Evolutionary conservation across 2,113 vertebrate genomes (phyloP).

Genomic region (Tretioscincus oriximinensis): DNA sequence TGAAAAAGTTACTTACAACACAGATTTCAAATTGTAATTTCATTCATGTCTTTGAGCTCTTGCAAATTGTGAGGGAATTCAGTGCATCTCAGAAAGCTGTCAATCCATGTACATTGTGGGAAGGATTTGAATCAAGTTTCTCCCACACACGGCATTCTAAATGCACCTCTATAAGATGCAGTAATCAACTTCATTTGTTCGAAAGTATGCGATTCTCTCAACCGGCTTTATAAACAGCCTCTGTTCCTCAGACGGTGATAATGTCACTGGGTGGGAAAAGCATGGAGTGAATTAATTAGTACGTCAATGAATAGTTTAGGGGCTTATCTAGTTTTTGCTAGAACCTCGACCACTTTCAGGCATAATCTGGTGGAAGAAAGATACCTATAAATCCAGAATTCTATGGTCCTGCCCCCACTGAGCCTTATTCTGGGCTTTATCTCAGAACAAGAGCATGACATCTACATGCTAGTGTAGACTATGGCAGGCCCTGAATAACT

Average conservation of each 20-base stretch:
- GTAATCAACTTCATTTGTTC: conserved; percentile 33
- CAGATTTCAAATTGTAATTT: conserved; percentile 33
- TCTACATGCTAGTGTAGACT: no score
- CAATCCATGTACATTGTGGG: background rate
- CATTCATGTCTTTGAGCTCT: conserved; percentile 29
- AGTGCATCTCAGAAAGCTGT: conserved; percentile 15
- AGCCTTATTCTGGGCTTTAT: no score
- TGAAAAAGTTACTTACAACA: conserved; percentile 39
- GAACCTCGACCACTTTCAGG: background rate
- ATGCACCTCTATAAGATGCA: background rate
- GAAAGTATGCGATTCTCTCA: conserved; percentile 32
- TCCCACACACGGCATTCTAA: background rate
- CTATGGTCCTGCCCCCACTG: no score
- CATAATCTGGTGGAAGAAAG: background rate
- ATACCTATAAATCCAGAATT: background rate
- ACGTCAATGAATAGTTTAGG: background rate
- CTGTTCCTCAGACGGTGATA: conserved; percentile 18
- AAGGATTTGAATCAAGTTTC: background rate
- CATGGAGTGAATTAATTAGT: background rate
- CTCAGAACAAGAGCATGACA: no score
- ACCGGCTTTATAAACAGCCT: conserved; percentile 25
- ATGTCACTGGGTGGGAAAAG: background rate
- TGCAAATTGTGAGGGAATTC: background rate
- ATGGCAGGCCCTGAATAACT: no score
- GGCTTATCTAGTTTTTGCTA: background rate